Evolutionary conservation across 2,888 invertebrate species (phyloP).

Genomic region (Autographa pulchrina): DNA sequence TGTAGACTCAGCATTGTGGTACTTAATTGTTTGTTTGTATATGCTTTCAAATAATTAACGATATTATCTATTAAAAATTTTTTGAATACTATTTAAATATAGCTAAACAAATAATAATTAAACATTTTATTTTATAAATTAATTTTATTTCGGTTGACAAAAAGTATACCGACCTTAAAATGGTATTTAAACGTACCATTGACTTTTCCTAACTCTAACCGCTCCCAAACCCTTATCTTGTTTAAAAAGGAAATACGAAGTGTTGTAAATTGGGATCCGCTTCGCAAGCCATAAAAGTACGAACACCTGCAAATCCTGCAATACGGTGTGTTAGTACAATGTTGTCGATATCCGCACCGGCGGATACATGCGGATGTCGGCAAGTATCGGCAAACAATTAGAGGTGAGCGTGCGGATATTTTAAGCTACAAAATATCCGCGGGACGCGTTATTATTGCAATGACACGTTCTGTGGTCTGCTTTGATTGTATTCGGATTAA

Average conservation of each 20-base stretch:
- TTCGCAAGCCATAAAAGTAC: slow-evolving; percentile 4
- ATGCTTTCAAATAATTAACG: background rate
- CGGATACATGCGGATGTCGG: background rate
- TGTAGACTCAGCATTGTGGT: background rate
- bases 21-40: background rate
- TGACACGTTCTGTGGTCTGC: slow-evolving; percentile 3
- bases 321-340: background rate
- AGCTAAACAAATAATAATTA: no score
- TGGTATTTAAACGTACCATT: no score
- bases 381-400: slow-evolving; percentile 7
- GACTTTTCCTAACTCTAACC: background rate
- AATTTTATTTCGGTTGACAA: no score
- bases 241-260: background rate
- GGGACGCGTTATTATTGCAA: background rate
- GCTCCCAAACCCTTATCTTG: background rate
- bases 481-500: slow-evolving; percentile 7
- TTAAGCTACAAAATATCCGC: background rate
- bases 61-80: background rate
- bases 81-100: background rate
- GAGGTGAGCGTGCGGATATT: slow-evolving; percentile 8
- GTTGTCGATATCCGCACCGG: slow-evolving; percentile 5
- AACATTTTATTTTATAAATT: no score
- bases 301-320: slow-evolving; percentile 1
- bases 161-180: no score
- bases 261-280: slow-evolving; percentile 1